These are phyloP conservation scores for Apotomis turbidana DNA, from an alignment of 2,888 invertebrate genomes.

Conservation along the genomic window DNA sequence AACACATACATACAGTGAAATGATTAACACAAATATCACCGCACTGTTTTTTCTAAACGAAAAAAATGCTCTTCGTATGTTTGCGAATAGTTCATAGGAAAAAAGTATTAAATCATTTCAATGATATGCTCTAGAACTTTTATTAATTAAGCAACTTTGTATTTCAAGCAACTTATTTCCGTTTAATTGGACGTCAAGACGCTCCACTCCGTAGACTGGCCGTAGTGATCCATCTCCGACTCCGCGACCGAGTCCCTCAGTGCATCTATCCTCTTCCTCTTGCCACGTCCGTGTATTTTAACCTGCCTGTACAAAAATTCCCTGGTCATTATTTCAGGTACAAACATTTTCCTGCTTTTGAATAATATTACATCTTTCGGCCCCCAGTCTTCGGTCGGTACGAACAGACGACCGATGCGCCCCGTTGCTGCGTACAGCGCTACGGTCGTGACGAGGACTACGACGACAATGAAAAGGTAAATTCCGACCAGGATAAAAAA, in stretches of 20 bases:
- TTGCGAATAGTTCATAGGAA: too few species aligned
- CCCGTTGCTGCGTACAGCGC: conserved; percentile 49
- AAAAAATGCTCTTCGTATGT: too few species aligned
- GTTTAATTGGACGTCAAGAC: conserved; percentile 61
- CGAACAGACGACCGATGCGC: conserved; percentile 51
- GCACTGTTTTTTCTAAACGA: too few species aligned
- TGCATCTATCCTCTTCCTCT: conserved; percentile 44
- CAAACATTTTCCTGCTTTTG: conserved; percentile 77
- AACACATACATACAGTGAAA: too few species aligned
- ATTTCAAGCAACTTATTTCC: too few species aligned
- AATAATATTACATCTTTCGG: conserved; percentile 65
- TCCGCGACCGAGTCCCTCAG: conserved; percentile 17
- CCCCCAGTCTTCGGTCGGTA: conserved; percentile 66
- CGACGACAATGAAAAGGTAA: conserved; percentile 57
- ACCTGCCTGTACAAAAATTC: conserved; percentile 79
- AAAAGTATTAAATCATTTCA: too few species aligned
- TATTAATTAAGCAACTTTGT: too few species aligned
- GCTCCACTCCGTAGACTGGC: conserved; percentile 56
- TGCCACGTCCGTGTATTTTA: conserved; percentile 66
- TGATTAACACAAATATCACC: too few species aligned
- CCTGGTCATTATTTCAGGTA: conserved; percentile 79
- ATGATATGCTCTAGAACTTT: too few species aligned
- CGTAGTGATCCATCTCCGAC: conserved; percentile 43
- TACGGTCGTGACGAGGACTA: conserved; percentile 57
- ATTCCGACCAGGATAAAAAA: conserved; percentile 56